Evolutionary conservation across 2,888 invertebrate species (phyloP), one percentile per base, ranked within the genome.

Genomic region (Eudemis profundana): DNA sequence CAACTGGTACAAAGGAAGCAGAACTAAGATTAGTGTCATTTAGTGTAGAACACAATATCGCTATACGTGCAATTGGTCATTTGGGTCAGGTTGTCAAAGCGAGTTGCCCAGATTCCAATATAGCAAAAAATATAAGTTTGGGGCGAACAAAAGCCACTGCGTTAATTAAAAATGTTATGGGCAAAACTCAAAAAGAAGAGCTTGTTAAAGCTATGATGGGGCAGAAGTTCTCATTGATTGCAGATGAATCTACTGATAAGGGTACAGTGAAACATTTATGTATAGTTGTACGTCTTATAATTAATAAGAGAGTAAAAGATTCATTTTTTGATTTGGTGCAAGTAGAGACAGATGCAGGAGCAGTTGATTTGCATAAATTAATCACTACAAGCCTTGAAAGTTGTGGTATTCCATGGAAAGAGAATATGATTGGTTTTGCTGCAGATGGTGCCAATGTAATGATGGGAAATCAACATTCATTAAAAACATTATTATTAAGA

Each of bases 81-180:
- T 56, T 44, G 42, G 27, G 56, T 10, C 10, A 56, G 44, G 56
- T 56, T 15, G 42, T 56, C 7, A 54, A 54, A 54, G 54, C 54
- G 10, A 42, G 54, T 14, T 54, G 40, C 38, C 54, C 17, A 15
- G 54, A 54, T 27, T 54, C 54, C 0, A 54, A 54, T 15, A 42
- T 42, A 42, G 54, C 54, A 5, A 40, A 54, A 21, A 27, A 27
- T 15, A 54, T 54, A 14, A 23, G 42, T 14, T 53, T 53, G 27
- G 27, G 54, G 4, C 14, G 54, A 5, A 54, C 54, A 2, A 54
- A 54, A 40, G 54, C 54, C 8, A 49, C 50, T 12, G 27, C 56
- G 5, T 19, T 56, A n/a, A 17, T 44, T 15, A 56, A 56, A 29
- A 56, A 44, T 40, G 42, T 56, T 12, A 56, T 56, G 27, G 44